Evolutionary conservation across 2,797 vertebrate species (phyloP).

Genomic region (Tokudaia tokunoshimensis): DNA sequence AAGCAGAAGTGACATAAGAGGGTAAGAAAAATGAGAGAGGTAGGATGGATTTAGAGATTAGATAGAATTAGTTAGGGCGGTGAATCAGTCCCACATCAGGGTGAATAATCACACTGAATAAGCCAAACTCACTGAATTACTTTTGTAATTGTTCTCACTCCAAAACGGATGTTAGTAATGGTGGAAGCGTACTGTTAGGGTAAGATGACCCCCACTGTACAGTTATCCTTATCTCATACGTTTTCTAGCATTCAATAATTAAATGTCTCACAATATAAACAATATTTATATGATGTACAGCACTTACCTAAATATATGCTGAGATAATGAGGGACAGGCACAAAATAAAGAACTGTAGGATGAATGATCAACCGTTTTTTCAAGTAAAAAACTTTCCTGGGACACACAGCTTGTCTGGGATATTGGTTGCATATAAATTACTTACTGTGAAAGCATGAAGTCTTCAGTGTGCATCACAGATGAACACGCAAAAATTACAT

Average conservation of each 20-base stretch:
- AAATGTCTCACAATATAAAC: not conserved
- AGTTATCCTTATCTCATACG: not conserved
- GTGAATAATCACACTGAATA: not conserved
- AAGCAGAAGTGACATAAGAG: not conserved
- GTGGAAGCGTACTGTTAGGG: not conserved
- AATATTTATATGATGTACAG: not conserved
- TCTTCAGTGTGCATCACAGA: not conserved
- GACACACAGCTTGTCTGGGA: not conserved
- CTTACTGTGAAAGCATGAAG: not conserved
- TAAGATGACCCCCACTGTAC: too few relatives aligned
- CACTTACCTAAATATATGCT: not conserved
- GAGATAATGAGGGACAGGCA: not conserved
- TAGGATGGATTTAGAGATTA: not conserved
- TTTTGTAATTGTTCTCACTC: not conserved
- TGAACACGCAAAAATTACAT: too few relatives aligned
- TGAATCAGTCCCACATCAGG: too few relatives aligned
- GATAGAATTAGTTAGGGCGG: too few relatives aligned
- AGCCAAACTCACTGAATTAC: too few relatives aligned
- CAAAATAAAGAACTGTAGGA: not conserved
- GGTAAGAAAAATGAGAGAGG: not conserved
- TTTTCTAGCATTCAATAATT: not conserved
- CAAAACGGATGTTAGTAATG: not conserved
- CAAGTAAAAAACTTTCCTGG: not conserved
- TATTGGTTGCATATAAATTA: not conserved
- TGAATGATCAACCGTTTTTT: not conserved